Evolutionary conservation across 1,140 invertebrate genomes (phyloP), one percentile per base, ranked within the genome.

Genomic region (Trachelipus rathkii): DNA sequence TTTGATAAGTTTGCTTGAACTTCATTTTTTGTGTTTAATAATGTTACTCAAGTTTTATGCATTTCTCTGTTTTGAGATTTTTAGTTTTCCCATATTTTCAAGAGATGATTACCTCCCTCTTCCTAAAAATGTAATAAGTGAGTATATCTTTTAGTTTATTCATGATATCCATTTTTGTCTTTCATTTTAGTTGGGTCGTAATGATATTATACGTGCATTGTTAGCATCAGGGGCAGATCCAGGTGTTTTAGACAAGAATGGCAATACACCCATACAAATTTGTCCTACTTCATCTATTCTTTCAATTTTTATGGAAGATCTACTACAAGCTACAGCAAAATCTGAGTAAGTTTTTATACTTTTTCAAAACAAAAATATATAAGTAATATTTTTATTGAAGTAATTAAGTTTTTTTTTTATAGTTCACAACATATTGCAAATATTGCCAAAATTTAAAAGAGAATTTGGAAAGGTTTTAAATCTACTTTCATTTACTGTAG

Each of bases 241-340:
- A 43, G 85, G 87, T 33, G 81, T 89, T 44, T 86, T 87, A 75
- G 89, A 90, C 84, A 84, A 83, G 50, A 84, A 87, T 69, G 88
- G 88, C 9, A 85, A 86, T 76, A 89, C 88, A 79, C 85, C 89
- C 15, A 84, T 89, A 68, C 87, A 90, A 77, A 81, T 89, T 10
- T 86, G 87, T 46, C 81, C 85, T 0, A 85, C 84, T 74, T 86
- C 88, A 23, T 84, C 85, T 74, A 88, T 90, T 78, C 85, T 85
- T 68, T 86, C 86, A 73, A 88, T 90, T 72, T 91, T 87, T 81
- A 87, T 89, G 67, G 88, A 90, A 80, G 89, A 90, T 83, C 83
- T 91, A 43, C 84, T 91, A 44, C 86, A 89, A 83, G 89, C 89
- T 24, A 88, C 88, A 71, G 89, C 89, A 75, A 87, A 88, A 78